Evolutionary conservation across 2,113 vertebrate species (phyloP).

Genomic region (Uria aalge): DNA sequence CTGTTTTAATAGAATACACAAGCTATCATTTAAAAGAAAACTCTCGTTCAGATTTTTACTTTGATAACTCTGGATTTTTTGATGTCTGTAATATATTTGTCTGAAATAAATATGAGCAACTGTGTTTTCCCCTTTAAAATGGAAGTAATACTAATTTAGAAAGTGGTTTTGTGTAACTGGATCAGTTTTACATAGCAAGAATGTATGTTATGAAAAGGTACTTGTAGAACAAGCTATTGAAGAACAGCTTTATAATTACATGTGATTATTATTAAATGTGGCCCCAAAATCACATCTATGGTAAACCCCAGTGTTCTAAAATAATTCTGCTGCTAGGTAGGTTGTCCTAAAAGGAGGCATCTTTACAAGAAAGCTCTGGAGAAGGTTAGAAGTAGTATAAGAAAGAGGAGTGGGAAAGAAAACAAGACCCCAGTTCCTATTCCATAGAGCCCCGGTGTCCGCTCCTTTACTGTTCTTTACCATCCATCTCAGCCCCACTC

Average conservation of each 20-base stretch:
- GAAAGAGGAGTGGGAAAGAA: not conserved
- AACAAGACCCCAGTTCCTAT: not conserved
- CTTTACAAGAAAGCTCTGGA: not conserved
- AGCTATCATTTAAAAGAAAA: not conserved
- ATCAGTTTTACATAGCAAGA: not conserved
- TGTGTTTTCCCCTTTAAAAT: not conserved
- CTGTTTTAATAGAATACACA: not conserved
- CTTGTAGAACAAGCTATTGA: not conserved
- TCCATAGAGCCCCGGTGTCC: not conserved
- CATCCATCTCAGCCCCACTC: not conserved
- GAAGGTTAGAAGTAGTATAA: not conserved
- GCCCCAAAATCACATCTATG: not conserved
- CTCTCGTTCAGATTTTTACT: not conserved
- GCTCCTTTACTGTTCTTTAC: not conserved
- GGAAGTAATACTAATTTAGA: not conserved
- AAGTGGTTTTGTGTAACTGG: not conserved
- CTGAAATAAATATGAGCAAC: not conserved
- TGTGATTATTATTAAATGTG: not conserved
- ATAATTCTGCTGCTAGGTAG: not conserved
- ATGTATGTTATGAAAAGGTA: not conserved
- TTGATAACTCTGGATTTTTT: not conserved
- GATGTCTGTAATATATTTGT: not conserved
- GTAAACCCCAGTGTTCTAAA: not conserved
- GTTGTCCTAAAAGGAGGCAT: not conserved
- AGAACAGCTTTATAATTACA: not conserved